Conservation (phyloP, 2,797 vertebrate genomes). For the Chelon labrosus region DNA sequence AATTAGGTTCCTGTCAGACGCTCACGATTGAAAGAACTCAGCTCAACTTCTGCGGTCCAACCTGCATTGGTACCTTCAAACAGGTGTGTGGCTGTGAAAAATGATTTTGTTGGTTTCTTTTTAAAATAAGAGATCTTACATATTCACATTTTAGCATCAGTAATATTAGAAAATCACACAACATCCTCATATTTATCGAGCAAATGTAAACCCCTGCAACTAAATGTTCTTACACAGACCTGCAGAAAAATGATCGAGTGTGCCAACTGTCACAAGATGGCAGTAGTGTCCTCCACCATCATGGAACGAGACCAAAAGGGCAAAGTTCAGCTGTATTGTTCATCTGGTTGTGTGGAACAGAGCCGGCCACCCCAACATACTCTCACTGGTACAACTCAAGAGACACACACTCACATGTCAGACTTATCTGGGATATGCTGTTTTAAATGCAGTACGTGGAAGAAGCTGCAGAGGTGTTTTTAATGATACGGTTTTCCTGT, state of each 20-base stretch:
- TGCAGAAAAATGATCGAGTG: conserved; percentile 93
- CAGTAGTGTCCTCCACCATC: conserved; percentile 90
- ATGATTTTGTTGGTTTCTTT: neutral
- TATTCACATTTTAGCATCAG: no score
- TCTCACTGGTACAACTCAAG: conserved; percentile 70
- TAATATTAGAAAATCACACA: neutral
- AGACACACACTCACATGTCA: neutral
- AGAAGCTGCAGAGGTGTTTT: neutral
- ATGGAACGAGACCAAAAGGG: conserved; percentile 91
- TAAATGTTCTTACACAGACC: conserved; percentile 76
- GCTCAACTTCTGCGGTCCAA: conserved; percentile 94
- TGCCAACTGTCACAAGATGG: conserved; percentile 89
- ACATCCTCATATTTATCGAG: neutral
- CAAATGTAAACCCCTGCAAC: neutral
- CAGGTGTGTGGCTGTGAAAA: conserved; percentile 82
- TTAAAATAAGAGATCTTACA: neutral
- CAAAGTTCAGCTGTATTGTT: conserved; percentile 95
- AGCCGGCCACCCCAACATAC: conserved; percentile 76
- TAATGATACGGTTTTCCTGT: neutral
- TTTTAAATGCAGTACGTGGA: neutral
- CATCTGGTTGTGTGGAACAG: conserved; percentile 89
- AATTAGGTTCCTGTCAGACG: conserved; percentile 90
- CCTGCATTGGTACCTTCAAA: conserved; percentile 92
- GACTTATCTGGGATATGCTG: neutral
- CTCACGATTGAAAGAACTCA: conserved; percentile 92